A percentile compares a stretch with the other conserved stretches of the same genome.
Evolutionary conservation across 2,888 invertebrate species (phyloP).

Genomic region (Drosophila sordidula): DNA sequence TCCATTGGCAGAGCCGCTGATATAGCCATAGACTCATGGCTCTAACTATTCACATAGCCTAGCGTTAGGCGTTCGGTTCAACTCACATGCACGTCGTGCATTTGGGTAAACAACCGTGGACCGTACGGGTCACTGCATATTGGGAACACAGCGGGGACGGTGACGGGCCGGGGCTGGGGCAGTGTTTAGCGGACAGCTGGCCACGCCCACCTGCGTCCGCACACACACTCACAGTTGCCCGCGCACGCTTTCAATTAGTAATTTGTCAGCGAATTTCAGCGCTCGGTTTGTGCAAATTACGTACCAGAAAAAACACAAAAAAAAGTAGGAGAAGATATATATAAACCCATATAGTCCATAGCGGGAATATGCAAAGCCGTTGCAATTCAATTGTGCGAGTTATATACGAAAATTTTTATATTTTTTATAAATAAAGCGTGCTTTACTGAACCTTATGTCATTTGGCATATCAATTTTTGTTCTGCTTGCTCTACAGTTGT

Average conservation of each 20-base stretch:
- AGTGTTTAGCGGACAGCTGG: background rate
- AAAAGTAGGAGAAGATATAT: constrained; percentile 13
- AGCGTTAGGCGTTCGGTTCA: constrained; percentile 48
- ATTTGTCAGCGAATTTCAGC: constrained; percentile 68
- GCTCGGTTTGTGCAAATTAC: constrained; percentile 61
- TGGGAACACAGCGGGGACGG: constrained; percentile 49
- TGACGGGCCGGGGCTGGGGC: too few relatives aligned
- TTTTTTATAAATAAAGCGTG: constrained; percentile 42
- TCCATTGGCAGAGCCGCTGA: constrained; percentile 21
- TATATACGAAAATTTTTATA: constrained; percentile 1
- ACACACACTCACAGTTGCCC: constrained; percentile 37
- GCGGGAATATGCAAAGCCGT: constrained; percentile 33
- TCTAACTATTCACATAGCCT: constrained; percentile 45
- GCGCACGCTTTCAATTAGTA: constrained; percentile 73
- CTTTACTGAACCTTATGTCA: constrained; percentile 12
- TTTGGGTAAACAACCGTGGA: constrained; percentile 77
- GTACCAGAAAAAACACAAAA: constrained; percentile 25
- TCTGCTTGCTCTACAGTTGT: background rate
- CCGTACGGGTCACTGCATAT: constrained; percentile 75
- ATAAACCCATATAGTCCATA: constrained; percentile 7
- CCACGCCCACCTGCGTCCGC: constrained; percentile 39
- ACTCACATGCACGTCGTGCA: constrained; percentile 59
- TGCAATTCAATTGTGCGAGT: constrained; percentile 62
- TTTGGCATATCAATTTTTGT: constrained; percentile 14
- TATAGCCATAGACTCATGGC: constrained; percentile 28